These are phyloP conservation scores for Enteromius thamalakanensis DNA, from an alignment of 2,797 vertebrate species.

Conservation along the genomic window DNA sequence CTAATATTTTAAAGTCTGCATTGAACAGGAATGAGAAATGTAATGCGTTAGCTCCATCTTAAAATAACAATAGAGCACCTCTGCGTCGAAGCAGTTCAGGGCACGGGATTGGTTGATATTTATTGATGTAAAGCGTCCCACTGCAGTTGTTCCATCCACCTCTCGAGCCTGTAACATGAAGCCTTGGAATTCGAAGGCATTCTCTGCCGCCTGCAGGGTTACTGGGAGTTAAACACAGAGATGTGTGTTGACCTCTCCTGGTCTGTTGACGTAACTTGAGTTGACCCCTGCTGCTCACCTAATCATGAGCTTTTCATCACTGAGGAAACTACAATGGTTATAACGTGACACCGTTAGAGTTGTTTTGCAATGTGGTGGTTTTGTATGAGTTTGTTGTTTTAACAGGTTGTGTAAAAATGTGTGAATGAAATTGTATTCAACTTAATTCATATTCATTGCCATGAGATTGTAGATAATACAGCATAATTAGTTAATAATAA, in stretches of 20 bases:
- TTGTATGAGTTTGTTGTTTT: neutral
- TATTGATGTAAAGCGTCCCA: constrained; percentile 66
- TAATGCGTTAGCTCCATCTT: neutral
- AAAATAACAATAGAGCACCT: constrained; percentile 52
- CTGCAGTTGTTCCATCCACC: constrained; percentile 37
- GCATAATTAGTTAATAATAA: neutral
- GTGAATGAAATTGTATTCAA: neutral
- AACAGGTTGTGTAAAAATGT: neutral
- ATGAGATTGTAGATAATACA: neutral
- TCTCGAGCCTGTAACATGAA: constrained; percentile 71
- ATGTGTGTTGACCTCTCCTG: neutral
- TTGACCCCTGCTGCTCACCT: constrained; percentile 22
- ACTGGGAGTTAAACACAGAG: constrained; percentile 57
- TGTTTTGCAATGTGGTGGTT: neutral
- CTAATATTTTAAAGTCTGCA: constrained; percentile 29
- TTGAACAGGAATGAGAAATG: neutral
- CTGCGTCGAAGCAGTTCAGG: constrained; percentile 60
- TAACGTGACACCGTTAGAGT: neutral
- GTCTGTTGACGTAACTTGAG: constrained; percentile 3
- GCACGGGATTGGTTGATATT: constrained; percentile 47
- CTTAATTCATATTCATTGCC: neutral
- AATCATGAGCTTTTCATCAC: constrained; percentile 5
- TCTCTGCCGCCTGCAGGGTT: constrained; percentile 59
- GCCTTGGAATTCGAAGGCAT: constrained; percentile 61
- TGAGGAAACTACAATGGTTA: neutral